A percentile compares a stretch with the other conserved stretches of the same genome.
phyloP scores from a whole-genome alignment of 2,888 invertebrate species.

The Ormyrus thymus region DNA sequence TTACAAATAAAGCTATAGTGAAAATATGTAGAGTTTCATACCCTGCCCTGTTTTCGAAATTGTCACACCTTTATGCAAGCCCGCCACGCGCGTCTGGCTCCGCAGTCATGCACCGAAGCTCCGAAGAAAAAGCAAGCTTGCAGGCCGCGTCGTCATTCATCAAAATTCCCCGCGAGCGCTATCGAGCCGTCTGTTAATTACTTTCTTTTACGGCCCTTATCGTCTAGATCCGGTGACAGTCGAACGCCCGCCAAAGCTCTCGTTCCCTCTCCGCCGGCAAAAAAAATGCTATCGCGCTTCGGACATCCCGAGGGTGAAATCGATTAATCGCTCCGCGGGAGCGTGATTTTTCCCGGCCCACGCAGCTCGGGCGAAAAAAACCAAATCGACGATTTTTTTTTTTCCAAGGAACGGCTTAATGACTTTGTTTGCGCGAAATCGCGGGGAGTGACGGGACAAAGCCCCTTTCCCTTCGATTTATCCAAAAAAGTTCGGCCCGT shows the following conservation, averaged over 20 bases:
- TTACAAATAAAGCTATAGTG: too few relatives aligned
- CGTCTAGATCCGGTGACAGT: background rate
- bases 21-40: too few relatives aligned
- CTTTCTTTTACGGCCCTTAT: conserved; percentile 19
- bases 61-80: too few relatives aligned
- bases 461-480: conserved; percentile 47
- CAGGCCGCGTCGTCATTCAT: conserved; percentile 2
- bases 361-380: background rate
- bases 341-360: background rate
- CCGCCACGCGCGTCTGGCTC: too few relatives aligned
- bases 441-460: conserved; percentile 11
- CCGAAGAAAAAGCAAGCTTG: background rate
- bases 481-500: conserved; percentile 41
- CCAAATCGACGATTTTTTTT: conserved; percentile 1
- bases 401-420: conserved; percentile 18
- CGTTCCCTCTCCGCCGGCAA: background rate
- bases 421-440: conserved; percentile 39
- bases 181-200: conserved; percentile 22
- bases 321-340: conserved; percentile 38
- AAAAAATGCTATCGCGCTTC: conserved; percentile 17
- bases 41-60: too few relatives aligned
- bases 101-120: background rate
- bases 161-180: conserved; percentile 5
- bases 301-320: conserved; percentile 24
- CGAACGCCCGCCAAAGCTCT: background rate